phyloP scores from a whole-genome alignment of 2,113 vertebrate species.

The Chunga burmeisteri region DNA sequence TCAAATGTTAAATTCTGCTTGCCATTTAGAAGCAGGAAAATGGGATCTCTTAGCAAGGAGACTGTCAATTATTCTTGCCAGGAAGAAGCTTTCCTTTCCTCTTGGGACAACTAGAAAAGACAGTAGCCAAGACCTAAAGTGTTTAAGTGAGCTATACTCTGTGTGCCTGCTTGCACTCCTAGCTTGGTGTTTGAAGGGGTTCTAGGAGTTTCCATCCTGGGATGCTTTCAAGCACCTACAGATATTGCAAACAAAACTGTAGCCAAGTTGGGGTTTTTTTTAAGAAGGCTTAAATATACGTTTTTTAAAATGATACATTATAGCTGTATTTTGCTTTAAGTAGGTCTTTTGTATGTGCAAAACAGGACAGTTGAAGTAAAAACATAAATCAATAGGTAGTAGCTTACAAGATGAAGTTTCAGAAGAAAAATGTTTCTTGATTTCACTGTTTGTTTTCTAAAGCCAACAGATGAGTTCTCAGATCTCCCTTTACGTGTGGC shows the following conservation, averaged over 20 bases:
- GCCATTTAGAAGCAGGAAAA: not conserved
- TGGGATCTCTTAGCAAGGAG: not conserved
- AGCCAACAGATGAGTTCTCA: slow-evolving; percentile 93
- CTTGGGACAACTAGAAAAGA: not conserved
- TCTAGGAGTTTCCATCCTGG: not conserved
- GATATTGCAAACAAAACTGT: not conserved
- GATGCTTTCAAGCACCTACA: not conserved
- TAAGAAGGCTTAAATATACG: not conserved
- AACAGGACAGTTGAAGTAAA: not conserved
- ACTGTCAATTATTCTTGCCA: not conserved
- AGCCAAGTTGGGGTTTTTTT: not conserved
- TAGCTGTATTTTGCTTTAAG: not conserved
- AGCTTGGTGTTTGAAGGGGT: not conserved
- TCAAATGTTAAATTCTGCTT: not conserved
- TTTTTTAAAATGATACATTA: not conserved
- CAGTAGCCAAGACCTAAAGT: not conserved
- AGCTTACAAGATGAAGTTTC: not conserved
- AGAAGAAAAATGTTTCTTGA: not conserved
- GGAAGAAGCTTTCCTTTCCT: not conserved
- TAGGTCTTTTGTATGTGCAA: not conserved
- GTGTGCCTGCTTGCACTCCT: not conserved
- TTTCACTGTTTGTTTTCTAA: slow-evolving; percentile 31
- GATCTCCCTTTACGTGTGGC: slow-evolving; percentile 85
- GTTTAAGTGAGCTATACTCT: not conserved
- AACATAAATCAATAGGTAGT: not conserved